Percentiles rank a stretch among this genome's conserved stretches.
phyloP scores from a whole-genome alignment of 35 echinoderm and acorn worm genomes.

The Heliocidaris tuberculata region DNA sequence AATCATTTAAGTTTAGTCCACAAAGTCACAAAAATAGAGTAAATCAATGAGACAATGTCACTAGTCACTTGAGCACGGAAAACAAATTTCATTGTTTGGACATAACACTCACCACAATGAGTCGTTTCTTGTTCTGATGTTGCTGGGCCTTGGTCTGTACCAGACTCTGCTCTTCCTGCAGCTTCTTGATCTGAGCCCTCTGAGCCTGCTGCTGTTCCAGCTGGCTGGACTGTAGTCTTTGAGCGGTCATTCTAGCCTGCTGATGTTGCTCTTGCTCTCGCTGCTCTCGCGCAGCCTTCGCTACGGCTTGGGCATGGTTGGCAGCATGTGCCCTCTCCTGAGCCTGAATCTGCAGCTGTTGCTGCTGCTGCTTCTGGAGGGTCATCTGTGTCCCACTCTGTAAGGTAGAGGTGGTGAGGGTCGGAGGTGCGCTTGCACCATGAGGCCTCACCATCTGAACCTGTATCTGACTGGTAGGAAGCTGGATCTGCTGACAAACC shows the following conservation, averaged over 20 bases:
- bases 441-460: not conserved
- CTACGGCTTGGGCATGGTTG: slow-evolving; percentile 10
- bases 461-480: not conserved
- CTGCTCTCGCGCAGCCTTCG: slow-evolving; percentile 19
- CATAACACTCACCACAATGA: slow-evolving; percentile 14
- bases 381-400: not conserved
- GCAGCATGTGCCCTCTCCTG: slow-evolving; percentile 1
- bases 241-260: not conserved
- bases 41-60: too few species aligned
- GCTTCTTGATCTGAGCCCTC: not conserved
- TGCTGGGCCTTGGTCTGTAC: not conserved
- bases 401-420: not conserved
- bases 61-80: too few species aligned
- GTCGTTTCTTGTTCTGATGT: not conserved
- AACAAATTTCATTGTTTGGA: not conserved
- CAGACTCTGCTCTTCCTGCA: not conserved
- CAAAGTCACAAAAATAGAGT: too few species aligned
- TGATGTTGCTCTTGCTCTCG: slow-evolving; percentile 37
- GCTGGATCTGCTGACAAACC: not conserved
- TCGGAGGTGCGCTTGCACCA: not conserved
- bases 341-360: not conserved
- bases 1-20: too few species aligned
- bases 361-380: not conserved
- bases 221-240: not conserved
- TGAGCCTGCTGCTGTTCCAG: slow-evolving; percentile 21